phyloP scores from a whole-genome alignment of 2,797 vertebrate genomes.

The Pogonophryne albipinna region DNA sequence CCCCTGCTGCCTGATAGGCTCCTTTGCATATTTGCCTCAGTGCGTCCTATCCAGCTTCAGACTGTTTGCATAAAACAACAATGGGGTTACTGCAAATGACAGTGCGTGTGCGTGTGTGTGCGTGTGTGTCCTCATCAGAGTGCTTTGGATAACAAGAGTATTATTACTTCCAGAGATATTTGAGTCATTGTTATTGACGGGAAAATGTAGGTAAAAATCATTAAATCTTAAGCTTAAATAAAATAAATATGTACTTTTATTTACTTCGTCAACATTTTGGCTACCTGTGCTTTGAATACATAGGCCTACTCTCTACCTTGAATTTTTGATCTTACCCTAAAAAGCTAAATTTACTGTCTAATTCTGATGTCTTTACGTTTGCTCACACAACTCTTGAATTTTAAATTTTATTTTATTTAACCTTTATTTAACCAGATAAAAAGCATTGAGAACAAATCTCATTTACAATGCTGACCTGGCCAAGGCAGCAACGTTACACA shows the following conservation, averaged over 20 bases:
- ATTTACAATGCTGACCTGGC: too few species aligned
- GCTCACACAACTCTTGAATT: too few species aligned
- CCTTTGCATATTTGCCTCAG: constrained; percentile 83
- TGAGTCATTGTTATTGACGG: not conserved
- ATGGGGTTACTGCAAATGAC: constrained; percentile 79
- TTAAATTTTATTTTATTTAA: too few species aligned
- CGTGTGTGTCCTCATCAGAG: not conserved
- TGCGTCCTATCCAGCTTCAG: constrained; percentile 84
- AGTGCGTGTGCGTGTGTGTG: constrained; percentile 25
- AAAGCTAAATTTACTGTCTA: too few species aligned
- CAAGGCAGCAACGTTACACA: too few species aligned
- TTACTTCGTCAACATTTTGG: not conserved
- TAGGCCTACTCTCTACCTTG: not conserved
- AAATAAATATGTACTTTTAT: not conserved
- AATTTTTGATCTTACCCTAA: too few species aligned
- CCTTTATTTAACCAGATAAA: too few species aligned
- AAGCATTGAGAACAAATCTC: too few species aligned
- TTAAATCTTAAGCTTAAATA: not conserved
- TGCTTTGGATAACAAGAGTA: constrained; percentile 39
- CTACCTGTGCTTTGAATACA: not conserved
- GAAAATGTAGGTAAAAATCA: not conserved
- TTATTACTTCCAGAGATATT: constrained; percentile 13
- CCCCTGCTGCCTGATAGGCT: constrained; percentile 59
- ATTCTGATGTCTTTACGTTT: too few species aligned
- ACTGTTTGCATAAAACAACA: constrained; percentile 91